Evolutionary conservation across 2,797 vertebrate genomes (phyloP), one percentile per base, ranked within the genome.

Genomic region (Trichosurus vulpecula): DNA sequence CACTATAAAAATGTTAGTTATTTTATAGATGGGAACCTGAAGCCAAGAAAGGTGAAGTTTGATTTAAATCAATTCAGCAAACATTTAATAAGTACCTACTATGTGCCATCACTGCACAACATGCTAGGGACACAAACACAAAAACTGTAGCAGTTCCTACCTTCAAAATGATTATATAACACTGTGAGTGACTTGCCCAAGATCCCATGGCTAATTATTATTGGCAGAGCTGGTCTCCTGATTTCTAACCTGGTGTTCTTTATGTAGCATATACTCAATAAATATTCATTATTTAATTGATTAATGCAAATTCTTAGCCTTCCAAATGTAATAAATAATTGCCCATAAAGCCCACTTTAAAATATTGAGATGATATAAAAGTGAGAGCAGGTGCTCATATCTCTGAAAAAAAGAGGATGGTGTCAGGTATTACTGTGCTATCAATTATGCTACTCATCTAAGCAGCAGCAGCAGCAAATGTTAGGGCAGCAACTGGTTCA

Each of bases 221-320:
- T 87, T 87, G 74, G 41, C 41, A 47, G 74, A 87, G 25, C 74
- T 51, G 22, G 8, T 87, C 74, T 51, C 74, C 41, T 51, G 74
- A 27, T 87, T 87, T 87, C 74, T 87, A 87, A 41, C 74, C 41
- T 10, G 9, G 22, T 87, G 25, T 87, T 51, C 74, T 87, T 87
- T 87, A 47, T 47, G 41, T 87, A 87, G 74, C 41, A 87, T 47
- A 29, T 51, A 27, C 41, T 87, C 41, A 87, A 51, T 87, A 87
- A 27, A 87, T 87, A 87, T 87, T 87, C 74, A 87, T 87, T 87
- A 51, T 87, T 87, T 87, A 87, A 87, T 87, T 87, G 41, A 87
- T 87, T 27, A 87, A 87, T 87, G 74, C 41, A 87, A 87, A 87
- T 51, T 87, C 74, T 47, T 87, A 87, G 22, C 74, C 9, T 87